Evolutionary conservation across 2,888 invertebrate genomes (phyloP).

Genomic region (Prosapia bicincta): DNA sequence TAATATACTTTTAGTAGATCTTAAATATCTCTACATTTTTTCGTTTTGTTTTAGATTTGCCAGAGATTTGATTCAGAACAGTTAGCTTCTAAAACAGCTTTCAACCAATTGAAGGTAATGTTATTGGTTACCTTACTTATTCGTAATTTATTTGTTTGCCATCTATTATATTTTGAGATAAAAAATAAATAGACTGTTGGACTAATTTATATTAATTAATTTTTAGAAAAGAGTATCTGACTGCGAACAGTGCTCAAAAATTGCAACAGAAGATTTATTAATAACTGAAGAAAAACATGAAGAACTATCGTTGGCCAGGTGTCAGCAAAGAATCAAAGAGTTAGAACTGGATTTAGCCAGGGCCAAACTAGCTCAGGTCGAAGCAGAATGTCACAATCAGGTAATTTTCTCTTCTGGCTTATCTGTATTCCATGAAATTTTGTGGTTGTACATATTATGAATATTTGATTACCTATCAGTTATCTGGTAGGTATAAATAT

Average conservation of each 20-base stretch:
- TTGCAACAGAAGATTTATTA: conserved; percentile 4
- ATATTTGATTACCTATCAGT: too few relatives aligned
- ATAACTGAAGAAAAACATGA: neutral
- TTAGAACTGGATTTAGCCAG: conserved; percentile 94
- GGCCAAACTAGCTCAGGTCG: conserved; percentile 94
- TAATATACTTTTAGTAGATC: too few relatives aligned
- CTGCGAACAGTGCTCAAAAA: conserved; percentile 52
- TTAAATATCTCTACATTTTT: too few relatives aligned
- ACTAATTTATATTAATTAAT: neutral
- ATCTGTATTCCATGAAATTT: too few relatives aligned
- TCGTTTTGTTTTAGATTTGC: conserved; percentile 63
- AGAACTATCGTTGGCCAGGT: neutral
- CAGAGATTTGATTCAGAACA: conserved; percentile 81
- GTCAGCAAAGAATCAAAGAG: conserved; percentile 68
- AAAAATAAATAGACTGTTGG: too few relatives aligned
- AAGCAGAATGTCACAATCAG: conserved; percentile 95
- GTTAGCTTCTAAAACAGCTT: conserved; percentile 59
- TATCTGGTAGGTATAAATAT: too few relatives aligned
- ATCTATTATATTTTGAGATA: too few relatives aligned
- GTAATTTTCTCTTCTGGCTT: conserved; percentile 45
- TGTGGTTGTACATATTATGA: too few relatives aligned
- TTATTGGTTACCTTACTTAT: too few relatives aligned
- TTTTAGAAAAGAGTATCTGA: conserved; percentile 53
- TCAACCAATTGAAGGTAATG: conserved; percentile 62
- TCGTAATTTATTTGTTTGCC: too few relatives aligned